These are phyloP conservation scores for Teinopalpus imperialis DNA, from an alignment of 2,888 invertebrate species.

Conservation along the genomic window DNA sequence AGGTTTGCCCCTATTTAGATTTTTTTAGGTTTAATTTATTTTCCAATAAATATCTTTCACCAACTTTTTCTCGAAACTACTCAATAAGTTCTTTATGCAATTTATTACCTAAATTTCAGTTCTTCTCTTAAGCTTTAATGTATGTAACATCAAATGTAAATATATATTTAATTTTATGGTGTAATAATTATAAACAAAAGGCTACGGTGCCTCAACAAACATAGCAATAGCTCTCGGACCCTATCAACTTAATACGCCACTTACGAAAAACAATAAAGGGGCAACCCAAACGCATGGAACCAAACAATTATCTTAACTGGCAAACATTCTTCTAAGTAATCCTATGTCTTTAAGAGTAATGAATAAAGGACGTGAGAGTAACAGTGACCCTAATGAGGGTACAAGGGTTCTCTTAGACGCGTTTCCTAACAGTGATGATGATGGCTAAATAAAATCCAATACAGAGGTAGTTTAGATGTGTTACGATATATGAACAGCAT, in stretches of 20 bases:
- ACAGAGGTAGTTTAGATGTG: constrained; percentile 18
- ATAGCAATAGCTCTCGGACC: constrained; percentile 13
- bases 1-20: too few species aligned
- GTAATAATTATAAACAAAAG: background rate
- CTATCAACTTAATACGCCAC: constrained; percentile 25
- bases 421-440: constrained; percentile 59
- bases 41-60: too few species aligned
- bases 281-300: constrained; percentile 41
- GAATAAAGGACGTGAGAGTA: constrained; percentile 54
- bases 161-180: too few species aligned
- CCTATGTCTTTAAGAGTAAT: constrained; percentile 62
- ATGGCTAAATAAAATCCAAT: constrained; percentile 73
- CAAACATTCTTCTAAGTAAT: constrained; percentile 61
- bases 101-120: too few species aligned
- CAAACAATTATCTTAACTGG: constrained; percentile 55
- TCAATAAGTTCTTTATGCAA: too few species aligned
- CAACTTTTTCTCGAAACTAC: too few species aligned
- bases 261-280: constrained; percentile 26
- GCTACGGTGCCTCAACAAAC: background rate
- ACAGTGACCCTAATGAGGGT: constrained; percentile 67
- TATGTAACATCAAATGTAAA: too few species aligned
- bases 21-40: too few species aligned
- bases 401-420: constrained; percentile 53
- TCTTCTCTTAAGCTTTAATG: too few species aligned
- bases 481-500: background rate